Base-by-base conservation (phyloP, 2,113 vertebrate genomes). In the Gadus macrocephalus region DNA sequence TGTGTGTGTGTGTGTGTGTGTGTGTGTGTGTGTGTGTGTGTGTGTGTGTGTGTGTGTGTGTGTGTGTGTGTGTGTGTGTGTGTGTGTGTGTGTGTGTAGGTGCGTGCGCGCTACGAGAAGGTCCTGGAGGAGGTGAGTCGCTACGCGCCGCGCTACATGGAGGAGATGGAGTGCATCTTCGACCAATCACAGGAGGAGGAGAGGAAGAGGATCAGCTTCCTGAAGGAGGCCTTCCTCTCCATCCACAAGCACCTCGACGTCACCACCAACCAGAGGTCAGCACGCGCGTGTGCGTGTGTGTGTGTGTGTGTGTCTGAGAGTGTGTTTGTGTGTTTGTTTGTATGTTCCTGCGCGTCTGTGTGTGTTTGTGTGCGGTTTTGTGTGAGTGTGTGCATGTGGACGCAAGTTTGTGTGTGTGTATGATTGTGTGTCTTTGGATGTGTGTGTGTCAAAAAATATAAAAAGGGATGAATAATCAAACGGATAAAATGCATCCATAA, bases 141-240 rank as follows among this genome's bases (percentile, higher is more conserved):
- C 27, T 93, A 93, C 9, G 93, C 91, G 28, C 92, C 93, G 0
- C 92, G 93, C 72, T 95, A 95, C 89, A 93, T 95, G 92, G 93
- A 95, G 75, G 93, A 95, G 76, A 95, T 95, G 93, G 93, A 95
- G 82, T 88, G 87, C 1, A 86, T 93, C 69, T 95, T 95, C 55
- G 93, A 94, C 83, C 92, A 94, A 73, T 90, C 93, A 2, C 93
- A 95, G 72, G 91, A 92, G 42, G 88, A 92, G 66, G 93, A 95
- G 82, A 85, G 91, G 49, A 93, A 92, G 77, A 91, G 93, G 79
- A 94, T 93, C 3, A 78, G 85, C 65, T 95, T 95, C 64, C 89
- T 94, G 67, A 94, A 93, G 68, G 91, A 93, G 78, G 89, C 90
- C 49, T 90, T 95, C 64, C 77, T 91, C 11, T 92, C 93, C 77